A percentile compares a stretch with the other conserved stretches of the same genome.
Evolutionary conservation across 2,797 vertebrate species (phyloP).

Genomic region (Phalanger gymnotis): DNA sequence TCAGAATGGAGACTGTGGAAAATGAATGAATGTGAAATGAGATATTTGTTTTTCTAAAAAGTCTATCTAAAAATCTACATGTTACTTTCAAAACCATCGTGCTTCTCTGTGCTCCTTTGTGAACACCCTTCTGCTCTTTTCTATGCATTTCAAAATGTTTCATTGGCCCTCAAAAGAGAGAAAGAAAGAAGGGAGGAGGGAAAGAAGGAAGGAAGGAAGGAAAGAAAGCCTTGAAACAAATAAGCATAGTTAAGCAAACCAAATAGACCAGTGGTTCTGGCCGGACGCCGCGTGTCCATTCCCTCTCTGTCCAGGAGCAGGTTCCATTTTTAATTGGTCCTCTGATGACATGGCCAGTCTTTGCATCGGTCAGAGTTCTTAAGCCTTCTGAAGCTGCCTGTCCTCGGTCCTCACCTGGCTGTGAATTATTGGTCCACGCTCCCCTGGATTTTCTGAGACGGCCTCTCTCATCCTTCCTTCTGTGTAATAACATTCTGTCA

Average conservation of each 20-base stretch:
- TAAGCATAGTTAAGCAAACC: too few species aligned
- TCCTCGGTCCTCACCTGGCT: background rate
- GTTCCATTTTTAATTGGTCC: fast-evolving
- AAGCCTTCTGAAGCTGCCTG: background rate
- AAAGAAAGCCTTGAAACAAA: too few species aligned
- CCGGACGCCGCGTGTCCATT: background rate
- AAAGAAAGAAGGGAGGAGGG: too few species aligned
- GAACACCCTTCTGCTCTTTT: too few species aligned
- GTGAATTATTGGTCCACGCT: background rate
- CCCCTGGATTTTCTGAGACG: background rate
- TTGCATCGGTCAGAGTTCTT: too few species aligned
- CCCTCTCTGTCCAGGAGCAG: background rate
- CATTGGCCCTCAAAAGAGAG: too few species aligned
- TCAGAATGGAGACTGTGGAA: background rate
- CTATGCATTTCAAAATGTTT: too few species aligned
- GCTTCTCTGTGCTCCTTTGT: background rate
- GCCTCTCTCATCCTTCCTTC: background rate
- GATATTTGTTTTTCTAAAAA: background rate
- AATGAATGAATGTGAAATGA: background rate
- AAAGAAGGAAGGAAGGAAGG: too few species aligned
- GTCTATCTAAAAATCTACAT: too few species aligned
- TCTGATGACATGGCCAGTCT: fast-evolving
- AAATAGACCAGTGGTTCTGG: background rate
- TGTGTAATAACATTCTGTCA: background rate
- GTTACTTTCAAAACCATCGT: background rate